Evolutionary conservation across 2,797 vertebrate genomes (phyloP), one percentile per base, ranked within the genome.

Genomic region (Taeniopygia guttata): DNA sequence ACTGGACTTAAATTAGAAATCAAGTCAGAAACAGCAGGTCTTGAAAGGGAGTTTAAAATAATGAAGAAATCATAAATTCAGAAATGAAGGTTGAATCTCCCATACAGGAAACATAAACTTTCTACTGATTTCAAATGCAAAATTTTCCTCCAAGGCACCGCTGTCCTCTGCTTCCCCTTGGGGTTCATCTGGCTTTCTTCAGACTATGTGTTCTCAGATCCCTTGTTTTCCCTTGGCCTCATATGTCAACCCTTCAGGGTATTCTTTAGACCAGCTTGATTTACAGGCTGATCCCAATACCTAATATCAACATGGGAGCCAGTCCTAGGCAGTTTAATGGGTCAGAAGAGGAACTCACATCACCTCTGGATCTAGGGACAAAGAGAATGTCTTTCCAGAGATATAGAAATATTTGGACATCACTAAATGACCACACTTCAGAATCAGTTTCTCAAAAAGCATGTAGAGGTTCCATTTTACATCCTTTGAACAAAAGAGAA

Each of bases 271-370:
- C 56, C 1, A 1, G 29, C 12, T 74, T 96, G 62, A 74, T 93
- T 97, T 95, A 93, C 67, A 76, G 62, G 5, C 75, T 94, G 68
- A 82, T 25, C 13, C n/a, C 3, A 14, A 55, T n/a, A 91, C 77
- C 66, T 89, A 92, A 69, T 91, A 62, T 58, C 90, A 93, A 43
- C 11, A 36, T 42, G 13, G 29, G 16, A 76, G 29, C 34, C 58
- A 55, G 64, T 63, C 52, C 55, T 32, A 48, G 64, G 51, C 45
- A 84, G 45, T 75, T 72, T 43, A 73, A 67, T 42, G 27, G 58
- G 40, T 93, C 85, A 87, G 56, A 74, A 32, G 52, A 87, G 83
- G 67, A 96, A 76, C 42, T 84, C 66, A 22, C 7, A 16, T 48
- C 10, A 46, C 52, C 18, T 93, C 56, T 74, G 49, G 11, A 56